Conservation (phyloP, 37 sponge, comb jelly and placozoan species). For the Chondrosia reniformis region DNA sequence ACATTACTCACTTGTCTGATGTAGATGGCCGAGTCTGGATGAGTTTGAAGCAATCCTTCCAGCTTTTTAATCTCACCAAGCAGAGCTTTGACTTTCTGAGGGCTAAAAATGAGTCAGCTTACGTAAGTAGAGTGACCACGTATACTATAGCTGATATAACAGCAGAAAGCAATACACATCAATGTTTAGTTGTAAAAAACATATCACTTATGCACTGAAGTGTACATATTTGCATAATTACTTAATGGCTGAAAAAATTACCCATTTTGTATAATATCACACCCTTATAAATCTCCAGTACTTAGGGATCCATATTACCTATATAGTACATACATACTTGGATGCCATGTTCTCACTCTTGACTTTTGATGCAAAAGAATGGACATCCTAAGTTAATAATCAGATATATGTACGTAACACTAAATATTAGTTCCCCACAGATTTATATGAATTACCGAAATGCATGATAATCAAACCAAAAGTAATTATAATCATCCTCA, state of each 20-base stretch:
- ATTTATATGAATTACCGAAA: too few species aligned
- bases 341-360: neutral
- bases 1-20: slow-evolving; percentile 56
- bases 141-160: neutral
- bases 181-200: too few species aligned
- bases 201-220: too few species aligned
- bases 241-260: too few species aligned
- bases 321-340: neutral
- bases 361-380: slow-evolving; percentile 7
- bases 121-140: neutral
- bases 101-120: slow-evolving; percentile 13
- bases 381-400: neutral
- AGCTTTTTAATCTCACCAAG: slow-evolving; percentile 73
- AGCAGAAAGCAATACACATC: too few species aligned
- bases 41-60: slow-evolving; percentile 60
- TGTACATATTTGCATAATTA: too few species aligned
- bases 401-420: neutral
- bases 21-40: slow-evolving; percentile 83
- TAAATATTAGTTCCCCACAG: too few species aligned
- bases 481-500: too few species aligned
- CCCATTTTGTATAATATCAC: too few species aligned
- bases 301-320: too few species aligned
- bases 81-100: slow-evolving; percentile 71
- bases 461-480: too few species aligned
- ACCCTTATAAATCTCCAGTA: too few species aligned